Evolutionary conservation across 2,797 vertebrate species (phyloP).

Genomic region (Lepus oiostolus): DNA sequence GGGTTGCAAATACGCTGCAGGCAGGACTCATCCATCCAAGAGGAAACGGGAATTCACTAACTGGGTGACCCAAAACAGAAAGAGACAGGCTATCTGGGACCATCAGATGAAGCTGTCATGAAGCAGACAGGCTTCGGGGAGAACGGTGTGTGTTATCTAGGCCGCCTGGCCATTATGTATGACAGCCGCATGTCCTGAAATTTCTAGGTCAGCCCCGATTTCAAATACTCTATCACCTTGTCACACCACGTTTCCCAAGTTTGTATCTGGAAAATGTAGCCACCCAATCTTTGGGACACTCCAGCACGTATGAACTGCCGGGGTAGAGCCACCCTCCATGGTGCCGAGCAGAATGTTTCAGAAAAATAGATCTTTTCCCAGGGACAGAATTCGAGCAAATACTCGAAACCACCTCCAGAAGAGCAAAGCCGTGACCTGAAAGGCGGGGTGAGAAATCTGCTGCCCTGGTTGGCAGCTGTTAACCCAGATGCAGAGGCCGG

Average conservation of each 20-base stretch:
- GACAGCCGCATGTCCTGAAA: conserved; percentile 63
- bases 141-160: conserved; percentile 63
- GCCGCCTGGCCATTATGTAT: conserved; percentile 69
- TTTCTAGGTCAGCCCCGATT: conserved; percentile 78
- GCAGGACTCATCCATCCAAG: conserved; percentile 13
- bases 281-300: conserved; percentile 66
- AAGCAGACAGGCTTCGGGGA: conserved; percentile 51
- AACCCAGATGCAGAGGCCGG: background rate
- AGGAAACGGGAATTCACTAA: conserved; percentile 66
- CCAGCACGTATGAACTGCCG: background rate
- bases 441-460: background rate
- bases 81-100: conserved; percentile 63
- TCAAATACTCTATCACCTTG: conserved; percentile 75
- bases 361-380: background rate
- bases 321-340: background rate
- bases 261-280: conserved; percentile 44
- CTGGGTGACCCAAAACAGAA: conserved; percentile 70
- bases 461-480: background rate
- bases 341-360: background rate
- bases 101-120: conserved; percentile 73
- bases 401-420: background rate
- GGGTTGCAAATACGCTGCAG: conserved; percentile 50
- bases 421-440: background rate
- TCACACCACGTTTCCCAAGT: conserved; percentile 58
- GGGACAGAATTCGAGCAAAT: conserved; percentile 5